These are phyloP conservation scores for Darevskia mixta DNA, from an alignment of 2,797 vertebrate genomes.

Conservation along the genomic window DNA sequence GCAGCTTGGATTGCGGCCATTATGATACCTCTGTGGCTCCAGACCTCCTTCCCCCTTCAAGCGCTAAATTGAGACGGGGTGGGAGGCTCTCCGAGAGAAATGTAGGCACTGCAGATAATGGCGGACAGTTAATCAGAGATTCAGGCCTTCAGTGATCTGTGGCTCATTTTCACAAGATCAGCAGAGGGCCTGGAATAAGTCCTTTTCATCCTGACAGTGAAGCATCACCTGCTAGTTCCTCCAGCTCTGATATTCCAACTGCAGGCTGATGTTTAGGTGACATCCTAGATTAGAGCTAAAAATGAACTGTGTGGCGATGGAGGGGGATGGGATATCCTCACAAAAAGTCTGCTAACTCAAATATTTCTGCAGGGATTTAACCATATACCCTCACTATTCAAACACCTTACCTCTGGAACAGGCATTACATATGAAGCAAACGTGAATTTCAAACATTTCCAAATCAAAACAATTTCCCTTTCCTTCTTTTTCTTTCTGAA, in stretches of 20 bases:
- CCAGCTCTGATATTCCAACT: neutral
- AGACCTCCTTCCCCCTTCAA: neutral
- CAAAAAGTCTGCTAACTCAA: neutral
- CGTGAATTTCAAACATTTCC: no score
- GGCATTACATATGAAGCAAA: no score
- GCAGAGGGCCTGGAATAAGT: neutral
- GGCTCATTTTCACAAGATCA: neutral
- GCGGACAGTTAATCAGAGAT: slow-evolving; percentile 7
- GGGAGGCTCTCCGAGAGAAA: neutral
- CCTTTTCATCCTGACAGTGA: neutral
- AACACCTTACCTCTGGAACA: no score
- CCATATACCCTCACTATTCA: neutral
- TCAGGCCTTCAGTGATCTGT: neutral
- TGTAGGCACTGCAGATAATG: neutral
- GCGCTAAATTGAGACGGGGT: neutral
- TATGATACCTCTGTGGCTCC: neutral
- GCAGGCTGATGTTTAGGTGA: neutral
- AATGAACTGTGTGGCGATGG: neutral
- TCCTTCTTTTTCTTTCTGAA: no score
- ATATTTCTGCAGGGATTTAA: neutral
- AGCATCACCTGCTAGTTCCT: neutral
- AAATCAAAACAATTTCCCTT: no score
- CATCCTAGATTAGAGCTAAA: slow-evolving; percentile 1
- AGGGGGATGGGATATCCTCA: neutral
- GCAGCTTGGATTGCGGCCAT: neutral